phyloP scores from a whole-genome alignment of 2,888 invertebrate genomes.

The Diarsia dahlii region DNA sequence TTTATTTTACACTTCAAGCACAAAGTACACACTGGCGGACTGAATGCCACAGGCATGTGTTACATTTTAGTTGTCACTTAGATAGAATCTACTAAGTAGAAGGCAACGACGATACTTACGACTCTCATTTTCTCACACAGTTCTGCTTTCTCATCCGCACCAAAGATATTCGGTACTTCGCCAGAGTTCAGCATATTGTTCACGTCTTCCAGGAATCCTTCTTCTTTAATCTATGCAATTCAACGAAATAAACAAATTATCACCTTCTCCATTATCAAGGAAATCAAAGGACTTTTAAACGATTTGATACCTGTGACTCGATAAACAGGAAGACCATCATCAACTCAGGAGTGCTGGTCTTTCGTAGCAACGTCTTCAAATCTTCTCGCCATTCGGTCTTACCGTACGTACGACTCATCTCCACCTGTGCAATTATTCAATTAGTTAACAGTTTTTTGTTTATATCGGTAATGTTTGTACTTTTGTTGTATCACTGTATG shows the following conservation, averaged over 20 bases:
- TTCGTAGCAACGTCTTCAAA: conserved; percentile 94
- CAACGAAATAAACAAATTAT: background rate
- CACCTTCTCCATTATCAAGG: background rate
- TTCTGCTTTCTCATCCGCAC: conserved; percentile 96
- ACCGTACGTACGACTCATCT: conserved; percentile 97
- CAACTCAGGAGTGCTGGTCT: conserved; percentile 95
- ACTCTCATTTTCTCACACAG: conserved; percentile 97
- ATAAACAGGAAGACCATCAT: conserved; percentile 97
- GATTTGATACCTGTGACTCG: conserved; percentile 94
- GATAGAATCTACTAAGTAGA: background rate
- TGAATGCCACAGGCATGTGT: too few relatives aligned
- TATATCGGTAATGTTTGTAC: background rate
- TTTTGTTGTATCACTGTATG: background rate
- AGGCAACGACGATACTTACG: conserved; percentile 72
- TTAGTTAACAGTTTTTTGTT: too few relatives aligned
- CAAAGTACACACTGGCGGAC: too few relatives aligned
- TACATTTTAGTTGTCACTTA: background rate
- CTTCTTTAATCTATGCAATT: conserved; percentile 94
- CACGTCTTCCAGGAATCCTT: conserved; percentile 97
- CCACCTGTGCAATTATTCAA: conserved; percentile 92
- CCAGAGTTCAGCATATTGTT: conserved; percentile 98
- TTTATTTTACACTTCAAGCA: too few relatives aligned
- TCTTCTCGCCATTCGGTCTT: conserved; percentile 97
- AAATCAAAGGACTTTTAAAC: background rate
- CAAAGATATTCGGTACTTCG: conserved; percentile 97